These are phyloP conservation scores for Ciconia boyciana DNA, from an alignment of 2,113 vertebrate species.

Conservation along the genomic window DNA sequence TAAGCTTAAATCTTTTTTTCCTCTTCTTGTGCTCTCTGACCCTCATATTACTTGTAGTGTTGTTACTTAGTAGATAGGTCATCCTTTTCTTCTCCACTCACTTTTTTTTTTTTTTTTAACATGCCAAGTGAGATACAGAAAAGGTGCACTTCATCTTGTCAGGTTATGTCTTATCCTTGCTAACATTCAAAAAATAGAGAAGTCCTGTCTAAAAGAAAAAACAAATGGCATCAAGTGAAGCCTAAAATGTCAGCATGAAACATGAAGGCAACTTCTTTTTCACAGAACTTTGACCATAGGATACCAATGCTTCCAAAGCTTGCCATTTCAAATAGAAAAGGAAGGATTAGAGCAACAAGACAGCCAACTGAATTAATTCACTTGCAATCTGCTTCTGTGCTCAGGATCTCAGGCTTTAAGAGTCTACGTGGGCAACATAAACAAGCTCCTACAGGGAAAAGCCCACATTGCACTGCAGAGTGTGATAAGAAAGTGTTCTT, in stretches of 20 bases:
- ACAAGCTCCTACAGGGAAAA: neutral
- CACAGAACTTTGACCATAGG: neutral
- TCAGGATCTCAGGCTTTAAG: neutral
- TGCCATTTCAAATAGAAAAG: neutral
- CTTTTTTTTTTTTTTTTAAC: neutral
- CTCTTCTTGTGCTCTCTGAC: neutral
- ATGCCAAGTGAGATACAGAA: neutral
- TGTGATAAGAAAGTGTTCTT: neutral
- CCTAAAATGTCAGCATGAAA: slow-evolving; percentile 13
- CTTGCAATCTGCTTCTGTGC: neutral
- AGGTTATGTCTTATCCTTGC: neutral
- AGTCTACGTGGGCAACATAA: neutral
- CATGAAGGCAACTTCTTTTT: neutral
- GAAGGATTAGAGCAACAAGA: neutral
- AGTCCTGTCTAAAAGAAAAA: neutral
- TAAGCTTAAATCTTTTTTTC: neutral
- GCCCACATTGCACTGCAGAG: neutral
- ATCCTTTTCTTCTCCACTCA: neutral
- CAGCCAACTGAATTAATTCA: neutral
- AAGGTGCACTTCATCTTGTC: neutral
- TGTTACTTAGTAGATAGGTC: neutral
- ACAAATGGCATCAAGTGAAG: neutral
- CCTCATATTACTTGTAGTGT: neutral
- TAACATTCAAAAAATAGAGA: neutral
- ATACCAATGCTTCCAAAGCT: neutral